Percentiles rank a stretch among this genome's conserved stretches.
These are phyloP conservation scores for Anomalospiza imberbis DNA, from an alignment of 2,797 vertebrate species.

Conservation along the genomic window DNA sequence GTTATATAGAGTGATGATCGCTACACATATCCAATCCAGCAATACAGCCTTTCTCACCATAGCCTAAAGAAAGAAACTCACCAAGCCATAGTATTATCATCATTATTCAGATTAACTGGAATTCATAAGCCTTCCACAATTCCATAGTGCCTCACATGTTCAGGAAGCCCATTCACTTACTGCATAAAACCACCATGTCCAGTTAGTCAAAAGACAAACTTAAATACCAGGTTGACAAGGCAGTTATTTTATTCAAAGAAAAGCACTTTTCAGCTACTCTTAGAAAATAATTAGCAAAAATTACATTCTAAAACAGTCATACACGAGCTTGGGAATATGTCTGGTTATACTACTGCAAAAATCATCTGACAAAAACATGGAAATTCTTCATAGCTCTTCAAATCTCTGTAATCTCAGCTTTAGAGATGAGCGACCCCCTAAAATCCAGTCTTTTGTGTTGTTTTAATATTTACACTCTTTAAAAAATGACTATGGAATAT, in stretches of 20 bases:
- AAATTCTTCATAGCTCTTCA: not conserved
- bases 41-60: not conserved
- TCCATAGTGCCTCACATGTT: not conserved
- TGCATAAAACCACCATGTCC: not conserved
- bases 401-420: not conserved
- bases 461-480: not conserved
- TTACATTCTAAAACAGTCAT: not conserved
- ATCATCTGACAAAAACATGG: not conserved
- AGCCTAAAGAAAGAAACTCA: not conserved
- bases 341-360: not conserved
- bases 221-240: not conserved
- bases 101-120: not conserved
- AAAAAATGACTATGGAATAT: not conserved
- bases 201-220: not conserved
- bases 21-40: not conserved
- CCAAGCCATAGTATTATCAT: not conserved
- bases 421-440: fast-evolving
- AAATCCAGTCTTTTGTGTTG: not conserved
- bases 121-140: not conserved
- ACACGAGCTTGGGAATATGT: not conserved
- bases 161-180: not conserved
- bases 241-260: not conserved
- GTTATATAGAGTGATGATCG: not conserved
- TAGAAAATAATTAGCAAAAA: not conserved
- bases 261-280: not conserved